Evolutionary conservation across 2,888 invertebrate genomes (phyloP).

Genomic region (Lithophane socia): DNA sequence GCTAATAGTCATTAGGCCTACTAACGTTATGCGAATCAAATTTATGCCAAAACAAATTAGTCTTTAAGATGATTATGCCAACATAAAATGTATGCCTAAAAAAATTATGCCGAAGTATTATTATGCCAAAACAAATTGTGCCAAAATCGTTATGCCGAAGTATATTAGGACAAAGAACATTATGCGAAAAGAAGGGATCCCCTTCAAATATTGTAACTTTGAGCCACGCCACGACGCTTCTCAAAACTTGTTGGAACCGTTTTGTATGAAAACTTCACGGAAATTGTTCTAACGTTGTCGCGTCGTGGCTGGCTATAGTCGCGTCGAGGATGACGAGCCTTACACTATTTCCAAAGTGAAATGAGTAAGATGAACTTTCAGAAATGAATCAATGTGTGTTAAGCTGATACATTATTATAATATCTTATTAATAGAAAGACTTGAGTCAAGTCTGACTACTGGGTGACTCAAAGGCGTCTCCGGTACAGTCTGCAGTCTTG

Average conservation of each 20-base stretch:
- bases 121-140: no score
- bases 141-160: no score
- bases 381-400: slow-evolving; percentile 12
- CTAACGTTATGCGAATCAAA: no score
- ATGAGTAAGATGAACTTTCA: neutral
- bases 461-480: slow-evolving; percentile 62
- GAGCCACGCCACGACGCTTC: neutral
- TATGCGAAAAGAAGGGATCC: no score
- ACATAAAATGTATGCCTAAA: no score
- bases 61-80: no score
- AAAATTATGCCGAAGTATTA: no score
- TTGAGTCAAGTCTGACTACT: slow-evolving; percentile 47
- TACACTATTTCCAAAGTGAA: neutral
- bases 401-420: neutral
- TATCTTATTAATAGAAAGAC: slow-evolving; percentile 46
- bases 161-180: no score
- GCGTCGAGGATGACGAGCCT: no score
- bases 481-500: slow-evolving; percentile 41
- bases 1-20: no score
- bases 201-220: neutral
- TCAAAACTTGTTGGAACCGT: neutral
- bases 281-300: neutral
- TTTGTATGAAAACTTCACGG: neutral
- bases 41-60: no score
- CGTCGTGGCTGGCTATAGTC: neutral